phyloP scores from a whole-genome alignment of 2,113 vertebrate genomes.

The Cyanoderma ruficeps region DNA sequence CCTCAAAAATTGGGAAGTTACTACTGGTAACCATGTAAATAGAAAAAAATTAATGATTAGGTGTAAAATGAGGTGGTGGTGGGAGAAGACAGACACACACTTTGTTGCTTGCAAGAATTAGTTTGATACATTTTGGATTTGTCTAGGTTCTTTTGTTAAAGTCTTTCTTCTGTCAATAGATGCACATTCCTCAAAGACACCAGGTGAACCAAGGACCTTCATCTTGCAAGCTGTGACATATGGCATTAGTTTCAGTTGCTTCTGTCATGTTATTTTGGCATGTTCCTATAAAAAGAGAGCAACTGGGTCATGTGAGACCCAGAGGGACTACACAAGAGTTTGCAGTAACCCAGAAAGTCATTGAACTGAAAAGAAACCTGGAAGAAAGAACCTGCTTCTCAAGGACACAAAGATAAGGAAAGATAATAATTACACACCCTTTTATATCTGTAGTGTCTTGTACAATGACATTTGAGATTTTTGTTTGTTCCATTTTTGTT shows the following conservation, averaged over 20 bases:
- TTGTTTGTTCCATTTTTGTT: background rate
- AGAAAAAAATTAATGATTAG: background rate
- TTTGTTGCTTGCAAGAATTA: background rate
- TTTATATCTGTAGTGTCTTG: background rate
- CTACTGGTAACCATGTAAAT: background rate
- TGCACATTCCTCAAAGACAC: background rate
- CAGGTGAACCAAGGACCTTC: background rate
- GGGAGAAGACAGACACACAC: background rate
- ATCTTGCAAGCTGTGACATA: background rate
- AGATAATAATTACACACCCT: background rate
- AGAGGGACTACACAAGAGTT: background rate
- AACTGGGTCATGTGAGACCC: background rate
- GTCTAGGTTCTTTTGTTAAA: background rate
- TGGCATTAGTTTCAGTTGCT: background rate
- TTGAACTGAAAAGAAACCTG: background rate
- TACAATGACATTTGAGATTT: background rate
- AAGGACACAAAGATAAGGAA: background rate
- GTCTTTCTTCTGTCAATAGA: background rate
- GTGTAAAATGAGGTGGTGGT: background rate
- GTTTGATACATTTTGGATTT: background rate
- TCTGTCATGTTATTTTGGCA: background rate
- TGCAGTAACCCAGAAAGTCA: conserved; percentile 23
- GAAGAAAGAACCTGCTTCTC: background rate
- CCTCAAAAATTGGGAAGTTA: background rate
- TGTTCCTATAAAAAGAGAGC: background rate